A percentile compares a stretch with the other conserved stretches of the same genome.
phyloP scores from a whole-genome alignment of 2,888 invertebrate species.

The Frankliniella fusca region DNA sequence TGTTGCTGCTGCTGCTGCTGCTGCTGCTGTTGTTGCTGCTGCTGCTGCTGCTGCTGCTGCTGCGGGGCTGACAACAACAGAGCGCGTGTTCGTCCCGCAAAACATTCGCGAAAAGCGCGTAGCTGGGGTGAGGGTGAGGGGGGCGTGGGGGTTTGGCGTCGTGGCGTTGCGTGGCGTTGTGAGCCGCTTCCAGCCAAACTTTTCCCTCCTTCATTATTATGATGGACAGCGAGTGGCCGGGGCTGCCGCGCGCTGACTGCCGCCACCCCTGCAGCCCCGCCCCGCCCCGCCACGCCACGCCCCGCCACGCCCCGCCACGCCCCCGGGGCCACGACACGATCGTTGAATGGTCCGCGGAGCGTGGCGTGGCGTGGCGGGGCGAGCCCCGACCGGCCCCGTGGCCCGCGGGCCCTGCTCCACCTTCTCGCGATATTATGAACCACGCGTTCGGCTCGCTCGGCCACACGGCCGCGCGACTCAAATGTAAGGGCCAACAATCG shows the following conservation, averaged over 20 bases:
- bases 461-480: background rate
- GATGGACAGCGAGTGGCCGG: background rate
- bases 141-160: background rate
- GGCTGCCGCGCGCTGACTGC: background rate
- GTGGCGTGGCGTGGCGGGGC: too few species aligned
- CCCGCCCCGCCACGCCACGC: background rate
- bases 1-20: too few species aligned
- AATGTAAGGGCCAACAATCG: conserved; percentile 10
- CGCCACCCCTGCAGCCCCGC: background rate
- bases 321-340: background rate
- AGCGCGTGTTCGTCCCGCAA: conserved; percentile 1
- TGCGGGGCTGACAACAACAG: background rate
- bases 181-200: background rate
- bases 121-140: background rate
- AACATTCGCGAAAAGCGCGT: background rate
- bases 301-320: background rate
- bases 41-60: too few species aligned
- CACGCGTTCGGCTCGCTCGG: background rate
- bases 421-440: background rate
- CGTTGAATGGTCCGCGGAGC: background rate
- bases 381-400: too few species aligned
- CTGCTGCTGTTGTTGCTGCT: too few species aligned
- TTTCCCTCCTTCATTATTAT: conserved; percentile 16
- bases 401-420: background rate
- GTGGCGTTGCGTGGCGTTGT: background rate